Base-by-base conservation (phyloP, 2,113 vertebrate species). In the Vireo altiloquus region DNA sequence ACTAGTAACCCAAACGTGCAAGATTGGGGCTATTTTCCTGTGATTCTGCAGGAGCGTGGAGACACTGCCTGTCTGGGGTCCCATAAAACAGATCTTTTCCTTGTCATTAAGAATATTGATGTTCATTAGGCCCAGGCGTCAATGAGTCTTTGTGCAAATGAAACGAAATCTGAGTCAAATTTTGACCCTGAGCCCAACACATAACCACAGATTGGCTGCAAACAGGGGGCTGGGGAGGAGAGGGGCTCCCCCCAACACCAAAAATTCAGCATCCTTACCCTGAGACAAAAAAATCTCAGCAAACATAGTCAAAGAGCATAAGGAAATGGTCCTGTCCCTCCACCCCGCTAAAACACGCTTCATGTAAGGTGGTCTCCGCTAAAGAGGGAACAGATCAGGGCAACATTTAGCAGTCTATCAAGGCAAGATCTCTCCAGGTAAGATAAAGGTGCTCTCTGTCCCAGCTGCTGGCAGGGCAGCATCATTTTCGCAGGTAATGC, bases 101-200 rank as follows among this genome's bases (percentile, higher is more conserved):
- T 98, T 98, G 98, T 99, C 99, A 98, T 98, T 98, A 98, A 98
- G 98, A 97, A 98, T 99, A 99, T 99, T 99, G 99, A 99, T 98
- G 99, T 98, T 98, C 98, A 98, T 98, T 97, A 98, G 97, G 97
- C 97, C 92, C 96, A 98, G 99, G 99, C 99, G 99, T 99, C 99
- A 98, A 98, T 96, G 98, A 99, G 99, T 99, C 99, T 98, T 99
- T 98, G 98, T 98, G 99, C 98, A 98, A 99, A 99, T 98, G 97
- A 98, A 99, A 98, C 97, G 99, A 99, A 99, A 99, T 98, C 97
- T 97, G 99, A 99, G 98, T 98, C 99, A 98, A 96, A 97, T 98
- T 98, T 98, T 99, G 99, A 99, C 99, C 99, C 98, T 97, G 97
- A 98, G 98, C 94, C 97, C 97, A 98, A 97, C 94, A 91, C 68